phyloP scores from a whole-genome alignment of 35 echinoderm and acorn worm species.

The Stichopus chloronotus region DNA sequence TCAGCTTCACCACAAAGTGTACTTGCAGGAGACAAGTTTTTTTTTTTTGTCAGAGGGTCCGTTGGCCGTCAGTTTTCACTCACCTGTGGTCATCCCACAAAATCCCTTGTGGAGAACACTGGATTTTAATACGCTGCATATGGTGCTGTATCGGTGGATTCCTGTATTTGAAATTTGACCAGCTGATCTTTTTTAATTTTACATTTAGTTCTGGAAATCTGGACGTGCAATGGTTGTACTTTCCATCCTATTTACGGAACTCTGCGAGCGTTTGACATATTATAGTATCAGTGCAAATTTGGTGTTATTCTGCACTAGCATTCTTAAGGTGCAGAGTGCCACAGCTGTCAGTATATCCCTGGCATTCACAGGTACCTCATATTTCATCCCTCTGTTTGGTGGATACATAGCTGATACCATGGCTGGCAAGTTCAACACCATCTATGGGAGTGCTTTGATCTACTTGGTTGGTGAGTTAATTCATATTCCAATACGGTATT shows the following conservation, averaged over 20 bases:
- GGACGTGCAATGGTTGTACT: constrained; percentile 67
- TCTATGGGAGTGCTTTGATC: constrained; percentile 87
- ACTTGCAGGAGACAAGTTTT: no score
- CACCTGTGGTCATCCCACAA: no score
- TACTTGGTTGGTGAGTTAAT: constrained; percentile 78
- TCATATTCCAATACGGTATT: no score
- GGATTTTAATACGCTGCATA: no score
- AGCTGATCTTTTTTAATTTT: no score
- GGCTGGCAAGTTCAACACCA: constrained; percentile 92
- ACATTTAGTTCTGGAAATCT: constrained; percentile 44
- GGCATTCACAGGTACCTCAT: constrained; percentile 88
- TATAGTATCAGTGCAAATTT: constrained; percentile 90
- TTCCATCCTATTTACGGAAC: constrained; percentile 86
- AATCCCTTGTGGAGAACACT: no score
- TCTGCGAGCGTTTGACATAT: constrained; percentile 95
- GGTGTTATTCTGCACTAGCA: constrained; percentile 91
- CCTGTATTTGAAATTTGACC: no score
- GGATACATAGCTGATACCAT: constrained; percentile 92
- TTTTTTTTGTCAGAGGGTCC: no score
- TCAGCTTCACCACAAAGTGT: no score
- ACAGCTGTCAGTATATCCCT: constrained; percentile 68
- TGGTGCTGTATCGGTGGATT: no score
- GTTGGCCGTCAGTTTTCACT: no score
- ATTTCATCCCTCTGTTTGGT: constrained; percentile 88
- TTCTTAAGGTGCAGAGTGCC: constrained; percentile 47